A percentile compares a stretch with the other conserved stretches of the same genome.
These are phyloP conservation scores for Drosophila prosaltans DNA, from an alignment of 1,140 invertebrate genomes.

Conservation along the genomic window DNA sequence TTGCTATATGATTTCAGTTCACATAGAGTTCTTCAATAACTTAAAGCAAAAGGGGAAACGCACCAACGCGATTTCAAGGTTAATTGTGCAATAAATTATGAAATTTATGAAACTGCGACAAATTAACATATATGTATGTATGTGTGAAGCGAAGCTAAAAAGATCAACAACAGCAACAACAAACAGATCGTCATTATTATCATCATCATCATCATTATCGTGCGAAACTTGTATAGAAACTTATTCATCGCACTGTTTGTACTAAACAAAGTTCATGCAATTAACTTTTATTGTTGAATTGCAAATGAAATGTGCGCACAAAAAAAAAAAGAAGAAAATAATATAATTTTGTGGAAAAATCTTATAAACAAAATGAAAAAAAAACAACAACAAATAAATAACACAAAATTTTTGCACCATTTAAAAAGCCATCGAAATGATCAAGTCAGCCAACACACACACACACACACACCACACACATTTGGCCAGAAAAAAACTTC, in stretches of 20 bases:
- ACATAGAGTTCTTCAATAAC: no score
- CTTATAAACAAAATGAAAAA: neutral
- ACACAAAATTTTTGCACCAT: slow-evolving; percentile 38
- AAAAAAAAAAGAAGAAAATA: neutral
- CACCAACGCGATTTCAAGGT: slow-evolving; percentile 47
- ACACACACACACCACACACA: slow-evolving; percentile 6
- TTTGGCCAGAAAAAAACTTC: slow-evolving; percentile 55
- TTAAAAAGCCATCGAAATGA: slow-evolving; percentile 61
- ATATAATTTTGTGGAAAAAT: neutral
- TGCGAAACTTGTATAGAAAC: no score
- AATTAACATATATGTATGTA: slow-evolving; percentile 45
- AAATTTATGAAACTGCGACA: slow-evolving; percentile 68
- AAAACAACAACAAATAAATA: no score
- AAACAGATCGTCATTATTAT: slow-evolving; percentile 27
- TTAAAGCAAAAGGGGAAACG: slow-evolving; percentile 1
- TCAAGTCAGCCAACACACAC: slow-evolving; percentile 9
- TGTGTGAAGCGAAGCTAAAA: slow-evolving; percentile 12
- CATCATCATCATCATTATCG: slow-evolving; percentile 22
- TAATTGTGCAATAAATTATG: slow-evolving; percentile 76
- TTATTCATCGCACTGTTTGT: no score
- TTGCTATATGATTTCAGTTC: neutral
- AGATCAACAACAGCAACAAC: neutral
- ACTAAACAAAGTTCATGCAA: neutral
- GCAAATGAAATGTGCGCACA: neutral
- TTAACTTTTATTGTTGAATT: slow-evolving; percentile 12